These are phyloP conservation scores for Sminthurinus signatus DNA, from an alignment of 1,140 invertebrate species.

Conservation along the genomic window DNA sequence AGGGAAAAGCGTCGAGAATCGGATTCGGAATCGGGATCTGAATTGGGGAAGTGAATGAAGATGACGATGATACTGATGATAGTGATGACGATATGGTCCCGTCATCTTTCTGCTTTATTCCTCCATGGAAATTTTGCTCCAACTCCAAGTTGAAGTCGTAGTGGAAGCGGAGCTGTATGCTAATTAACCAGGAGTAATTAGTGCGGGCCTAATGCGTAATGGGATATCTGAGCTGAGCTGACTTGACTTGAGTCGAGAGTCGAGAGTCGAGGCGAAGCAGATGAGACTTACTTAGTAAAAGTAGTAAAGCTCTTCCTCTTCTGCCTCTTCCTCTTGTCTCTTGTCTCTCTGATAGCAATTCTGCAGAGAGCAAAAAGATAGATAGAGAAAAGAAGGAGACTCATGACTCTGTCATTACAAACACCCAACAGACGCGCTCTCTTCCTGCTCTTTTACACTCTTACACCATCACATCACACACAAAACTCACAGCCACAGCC, in stretches of 20 bases:
- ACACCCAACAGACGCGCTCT: neutral
- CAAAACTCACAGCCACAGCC: neutral
- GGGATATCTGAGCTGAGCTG: conserved; percentile 37
- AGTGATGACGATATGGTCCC: neutral
- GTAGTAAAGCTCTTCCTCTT: too few relatives aligned
- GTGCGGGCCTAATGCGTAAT: conserved; percentile 39
- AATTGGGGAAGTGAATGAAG: neutral
- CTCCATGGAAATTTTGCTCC: too few relatives aligned
- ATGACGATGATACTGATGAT: neutral
- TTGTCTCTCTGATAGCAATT: too few relatives aligned
- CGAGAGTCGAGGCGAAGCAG: conserved; percentile 12
- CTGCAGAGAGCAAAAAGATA: too few relatives aligned
- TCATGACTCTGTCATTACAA: conserved; percentile 20
- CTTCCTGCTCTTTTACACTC: neutral
- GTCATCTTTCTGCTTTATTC: too few relatives aligned
- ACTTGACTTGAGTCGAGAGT: neutral
- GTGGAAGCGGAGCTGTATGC: conserved; percentile 30
- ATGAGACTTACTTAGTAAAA: conserved; percentile 24
- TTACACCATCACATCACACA: neutral
- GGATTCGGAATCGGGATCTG: neutral
- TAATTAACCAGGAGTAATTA: conserved; percentile 41
- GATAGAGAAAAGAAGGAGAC: neutral
- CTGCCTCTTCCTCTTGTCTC: too few relatives aligned
- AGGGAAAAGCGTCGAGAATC: neutral
- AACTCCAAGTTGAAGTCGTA: too few relatives aligned